Percentiles rank a stretch among this genome's conserved stretches.
These are phyloP conservation scores for Maconellicoccus hirsutus DNA, from an alignment of 1,140 invertebrate genomes.

Conservation along the genomic window DNA sequence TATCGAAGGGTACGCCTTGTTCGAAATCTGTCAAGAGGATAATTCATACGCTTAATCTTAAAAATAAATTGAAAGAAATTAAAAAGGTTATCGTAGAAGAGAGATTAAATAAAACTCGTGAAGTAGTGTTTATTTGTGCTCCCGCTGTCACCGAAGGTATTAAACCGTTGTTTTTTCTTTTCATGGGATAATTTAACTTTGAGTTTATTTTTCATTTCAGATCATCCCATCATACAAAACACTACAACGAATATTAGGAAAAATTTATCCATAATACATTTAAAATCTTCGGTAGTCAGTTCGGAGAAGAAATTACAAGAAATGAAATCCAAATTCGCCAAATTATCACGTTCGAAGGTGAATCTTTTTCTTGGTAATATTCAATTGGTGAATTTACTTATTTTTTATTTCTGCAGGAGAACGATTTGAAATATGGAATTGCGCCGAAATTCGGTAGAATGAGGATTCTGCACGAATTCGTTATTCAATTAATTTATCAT, in stretches of 20 bases:
- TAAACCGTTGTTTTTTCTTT: not conserved
- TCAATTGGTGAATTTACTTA: not conserved
- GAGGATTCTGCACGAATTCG: constrained; percentile 49
- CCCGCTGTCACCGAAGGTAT: constrained; percentile 36
- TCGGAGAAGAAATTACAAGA: not conserved
- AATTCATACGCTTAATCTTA: constrained; percentile 41
- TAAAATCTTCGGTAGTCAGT: not conserved
- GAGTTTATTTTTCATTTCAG: constrained; percentile 27
- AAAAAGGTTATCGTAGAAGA: constrained; percentile 39
- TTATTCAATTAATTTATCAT: constrained; percentile 55
- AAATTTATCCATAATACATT: not conserved
- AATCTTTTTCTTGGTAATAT: not conserved
- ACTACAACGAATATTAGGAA: constrained; percentile 34
- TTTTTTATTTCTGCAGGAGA: constrained; percentile 5
- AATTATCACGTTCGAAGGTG: not conserved
- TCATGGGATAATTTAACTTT: not conserved
- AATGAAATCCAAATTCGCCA: not conserved
- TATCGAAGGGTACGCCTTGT: constrained; percentile 43
- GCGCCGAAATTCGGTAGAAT: constrained; percentile 58
- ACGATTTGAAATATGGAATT: constrained; percentile 30
- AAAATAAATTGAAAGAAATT: constrained; percentile 47
- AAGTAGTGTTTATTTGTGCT: constrained; percentile 45
- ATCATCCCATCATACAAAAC: constrained; percentile 43
- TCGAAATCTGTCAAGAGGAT: constrained; percentile 48
- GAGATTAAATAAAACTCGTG: constrained; percentile 37